Percentiles rank a stretch among this genome's conserved stretches.
Evolutionary conservation across 2,888 invertebrate species (phyloP).

Genomic region (Cryptocephalus moraei): DNA sequence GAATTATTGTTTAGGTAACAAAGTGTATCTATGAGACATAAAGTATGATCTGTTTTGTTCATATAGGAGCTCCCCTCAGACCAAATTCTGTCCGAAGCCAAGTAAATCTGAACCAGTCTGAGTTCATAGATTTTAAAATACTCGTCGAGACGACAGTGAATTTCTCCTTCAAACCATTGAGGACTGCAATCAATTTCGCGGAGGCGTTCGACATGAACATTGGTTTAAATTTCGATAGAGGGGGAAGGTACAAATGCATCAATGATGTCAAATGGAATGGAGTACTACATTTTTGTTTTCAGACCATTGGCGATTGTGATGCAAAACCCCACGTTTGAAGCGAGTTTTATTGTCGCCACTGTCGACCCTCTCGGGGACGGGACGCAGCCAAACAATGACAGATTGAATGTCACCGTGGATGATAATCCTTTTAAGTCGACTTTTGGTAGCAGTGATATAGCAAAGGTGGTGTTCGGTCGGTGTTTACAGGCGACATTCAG

Average conservation of each 20-base stretch:
- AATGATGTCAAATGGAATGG: no score
- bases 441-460: constrained; percentile 28
- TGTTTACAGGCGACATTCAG: constrained; percentile 59
- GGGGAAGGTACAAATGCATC: constrained; percentile 58
- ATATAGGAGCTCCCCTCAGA: constrained; percentile 31
- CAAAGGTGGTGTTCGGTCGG: constrained; percentile 56
- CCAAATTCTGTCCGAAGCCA: constrained; percentile 44
- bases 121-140: constrained; percentile 62
- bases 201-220: constrained; percentile 62
- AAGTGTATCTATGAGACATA: background rate
- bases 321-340: constrained; percentile 64
- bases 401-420: no score
- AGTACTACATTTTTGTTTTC: constrained; percentile 16
- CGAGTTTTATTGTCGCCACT: constrained; percentile 71
- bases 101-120: constrained; percentile 57
- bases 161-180: constrained; percentile 76
- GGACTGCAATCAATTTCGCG: constrained; percentile 69
- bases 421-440: no score
- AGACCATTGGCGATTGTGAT: constrained; percentile 69
- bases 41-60: background rate
- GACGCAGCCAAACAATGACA: no score
- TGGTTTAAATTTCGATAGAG: constrained; percentile 61
- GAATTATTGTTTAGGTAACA: constrained; percentile 63
- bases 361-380: constrained; percentile 45
- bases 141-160: constrained; percentile 61